A percentile compares a stretch with the other conserved stretches of the same genome.
Evolutionary conservation across 1,140 invertebrate species (phyloP).

Genomic region (Eubasilissa regina): DNA sequence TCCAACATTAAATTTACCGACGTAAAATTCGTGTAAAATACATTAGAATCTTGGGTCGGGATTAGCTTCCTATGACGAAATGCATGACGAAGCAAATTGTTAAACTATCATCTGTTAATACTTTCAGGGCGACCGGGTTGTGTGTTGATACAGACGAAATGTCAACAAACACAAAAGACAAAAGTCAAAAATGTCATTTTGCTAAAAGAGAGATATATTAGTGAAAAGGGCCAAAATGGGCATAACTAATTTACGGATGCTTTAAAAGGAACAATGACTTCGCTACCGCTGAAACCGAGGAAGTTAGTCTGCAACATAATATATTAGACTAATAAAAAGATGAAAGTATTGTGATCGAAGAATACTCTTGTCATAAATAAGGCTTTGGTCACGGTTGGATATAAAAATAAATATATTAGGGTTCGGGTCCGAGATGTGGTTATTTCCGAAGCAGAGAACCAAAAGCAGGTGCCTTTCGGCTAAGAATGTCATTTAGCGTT

Average conservation of each 20-base stretch:
- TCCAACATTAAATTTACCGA: no score
- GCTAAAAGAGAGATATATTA: slow-evolving; percentile 33
- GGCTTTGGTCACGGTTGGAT: slow-evolving; percentile 53
- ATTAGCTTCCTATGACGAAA: neutral
- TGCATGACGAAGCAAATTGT: slow-evolving; percentile 6
- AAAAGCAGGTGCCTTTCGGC: slow-evolving; percentile 21
- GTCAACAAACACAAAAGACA: slow-evolving; percentile 45
- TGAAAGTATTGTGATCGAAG: slow-evolving; percentile 47
- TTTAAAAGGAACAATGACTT: slow-evolving; percentile 20
- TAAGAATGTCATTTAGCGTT: slow-evolving; percentile 36
- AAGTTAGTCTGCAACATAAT: no score
- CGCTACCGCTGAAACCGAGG: slow-evolving; percentile 22
- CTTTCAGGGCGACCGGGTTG: neutral
- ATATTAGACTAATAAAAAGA: slow-evolving; percentile 45
- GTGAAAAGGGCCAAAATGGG: slow-evolving; percentile 3
- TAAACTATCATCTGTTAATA: neutral
- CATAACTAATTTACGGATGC: slow-evolving; percentile 41
- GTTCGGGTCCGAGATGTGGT: neutral
- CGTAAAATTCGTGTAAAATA: no score
- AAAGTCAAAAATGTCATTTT: slow-evolving; percentile 6
- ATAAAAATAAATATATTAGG: slow-evolving; percentile 56
- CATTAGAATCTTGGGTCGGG: no score
- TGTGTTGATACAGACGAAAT: slow-evolving; percentile 23
- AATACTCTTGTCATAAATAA: slow-evolving; percentile 54
- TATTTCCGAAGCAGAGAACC: neutral